These are phyloP conservation scores for Phalera bucephala DNA, from an alignment of 2,888 invertebrate species.

Conservation along the genomic window DNA sequence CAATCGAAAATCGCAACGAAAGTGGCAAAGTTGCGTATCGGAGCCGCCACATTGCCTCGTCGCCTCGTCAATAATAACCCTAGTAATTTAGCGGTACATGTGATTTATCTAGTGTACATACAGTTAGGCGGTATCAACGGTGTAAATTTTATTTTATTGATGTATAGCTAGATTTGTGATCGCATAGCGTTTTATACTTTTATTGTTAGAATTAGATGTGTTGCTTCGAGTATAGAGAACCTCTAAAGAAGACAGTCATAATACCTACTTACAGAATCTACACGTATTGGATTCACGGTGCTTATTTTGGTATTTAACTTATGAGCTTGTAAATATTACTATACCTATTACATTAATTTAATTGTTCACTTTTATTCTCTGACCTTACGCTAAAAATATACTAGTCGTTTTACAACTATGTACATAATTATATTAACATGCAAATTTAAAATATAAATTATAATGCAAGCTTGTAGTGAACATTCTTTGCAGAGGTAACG, in stretches of 20 bases:
- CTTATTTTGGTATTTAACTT: constrained; percentile 24
- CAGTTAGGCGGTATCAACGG: constrained; percentile 67
- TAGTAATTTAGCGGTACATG: constrained; percentile 58
- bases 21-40: background rate
- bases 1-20: background rate
- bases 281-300: constrained; percentile 30
- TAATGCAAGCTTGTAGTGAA: too few relatives aligned
- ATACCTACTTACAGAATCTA: constrained; percentile 25
- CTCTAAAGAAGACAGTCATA: constrained; percentile 35
- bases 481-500: too few relatives aligned
- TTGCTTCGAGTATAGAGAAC: constrained; percentile 48
- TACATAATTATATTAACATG: too few relatives aligned
- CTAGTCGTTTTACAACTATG: too few relatives aligned
- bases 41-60: constrained; percentile 7
- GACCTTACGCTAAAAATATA: too few relatives aligned
- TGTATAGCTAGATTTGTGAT: constrained; percentile 75
- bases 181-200: constrained; percentile 76
- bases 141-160: constrained; percentile 75
- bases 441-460: too few relatives aligned
- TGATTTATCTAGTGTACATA: constrained; percentile 79
- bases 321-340: constrained; percentile 32
- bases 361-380: background rate
- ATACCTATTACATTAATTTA: background rate
- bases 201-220: constrained; percentile 51
- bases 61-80: constrained; percentile 20